Evolutionary conservation across 2,113 vertebrate genomes (phyloP).

Genomic region (Ellobius talpinus): DNA sequence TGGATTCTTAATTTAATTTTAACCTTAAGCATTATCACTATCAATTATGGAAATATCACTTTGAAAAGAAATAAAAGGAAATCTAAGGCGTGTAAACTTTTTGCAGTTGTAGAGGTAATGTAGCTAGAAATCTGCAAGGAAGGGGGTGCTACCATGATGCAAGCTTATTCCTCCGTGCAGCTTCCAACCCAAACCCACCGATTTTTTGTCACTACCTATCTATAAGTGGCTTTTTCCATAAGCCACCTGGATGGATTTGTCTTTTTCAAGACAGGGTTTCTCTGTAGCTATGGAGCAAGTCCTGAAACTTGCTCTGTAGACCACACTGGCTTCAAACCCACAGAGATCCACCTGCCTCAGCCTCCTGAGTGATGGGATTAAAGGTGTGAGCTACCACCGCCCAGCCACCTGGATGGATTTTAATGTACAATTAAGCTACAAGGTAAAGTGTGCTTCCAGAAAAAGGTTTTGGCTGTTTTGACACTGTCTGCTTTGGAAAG

Average conservation of each 20-base stretch:
- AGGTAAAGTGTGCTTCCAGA: background rate
- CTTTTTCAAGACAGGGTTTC: too few species aligned
- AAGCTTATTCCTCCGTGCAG: background rate
- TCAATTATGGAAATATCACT: background rate
- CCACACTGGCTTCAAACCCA: too few species aligned
- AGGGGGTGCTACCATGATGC: too few species aligned
- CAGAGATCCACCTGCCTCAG: too few species aligned
- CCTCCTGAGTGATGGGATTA: too few species aligned
- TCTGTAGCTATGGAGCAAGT: too few species aligned
- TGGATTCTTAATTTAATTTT: background rate
- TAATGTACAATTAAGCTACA: background rate
- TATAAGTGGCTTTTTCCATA: background rate
- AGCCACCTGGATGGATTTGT: background rate
- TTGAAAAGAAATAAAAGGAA: background rate
- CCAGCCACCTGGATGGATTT: background rate
- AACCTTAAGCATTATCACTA: background rate
- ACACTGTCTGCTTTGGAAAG: background rate
- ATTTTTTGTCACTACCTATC: background rate
- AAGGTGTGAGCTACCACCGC: too few species aligned
- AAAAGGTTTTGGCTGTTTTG: background rate
- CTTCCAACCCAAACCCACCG: background rate
- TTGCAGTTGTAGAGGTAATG: background rate
- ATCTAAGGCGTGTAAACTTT: background rate
- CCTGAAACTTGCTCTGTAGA: too few species aligned
- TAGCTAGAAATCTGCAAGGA: background rate